Evolutionary conservation across 2,797 vertebrate genomes (phyloP), one percentile per base, ranked within the genome.

Genomic region (Podarcis siculus): DNA sequence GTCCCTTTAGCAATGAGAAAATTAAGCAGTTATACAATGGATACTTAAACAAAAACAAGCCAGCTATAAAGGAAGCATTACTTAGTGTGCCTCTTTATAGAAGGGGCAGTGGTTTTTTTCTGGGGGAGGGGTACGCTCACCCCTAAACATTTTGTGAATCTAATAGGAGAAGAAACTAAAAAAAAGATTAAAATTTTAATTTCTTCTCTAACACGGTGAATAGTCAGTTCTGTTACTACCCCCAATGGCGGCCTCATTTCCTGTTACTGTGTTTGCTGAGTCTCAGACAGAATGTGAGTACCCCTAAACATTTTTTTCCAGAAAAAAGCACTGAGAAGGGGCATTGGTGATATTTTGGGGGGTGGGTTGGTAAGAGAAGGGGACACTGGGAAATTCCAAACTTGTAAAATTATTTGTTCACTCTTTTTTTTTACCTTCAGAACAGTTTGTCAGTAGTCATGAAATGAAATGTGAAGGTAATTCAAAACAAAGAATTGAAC

Each of bases 51-150:
- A 69, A 84, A 82, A 71, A 5, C 9, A 15, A 67, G 35, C 73
- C 27, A 73, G 23, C 27, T 17, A 9, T 12, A 35, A 13, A 35
- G 19, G 21, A 15, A 37, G 30, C n/a, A 89, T 17, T 71, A 55
- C 82, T 77, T 79, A 87, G 87, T 83, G 89, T 88, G 92, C 90
- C 79, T 90, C 73, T 69, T 90, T 91, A 15, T 85, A 87, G 84
- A 81, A 85, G 32, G 79, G 81, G 35, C 71, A 39, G 12, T 37
- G 45, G 27, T n/a, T n/a, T 19, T 49, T 4, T 19, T 37, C 32
- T 73, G 72, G 61, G 61, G 5, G 21, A 55, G 13, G 49, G 49
- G 49, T 15, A 55, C 3, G 1, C 13, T 1, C 15, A 15, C 49
- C 49, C 49, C 49, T 49, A 49, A 49, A 49, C 49, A 55, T 55